Evolutionary conservation across 2,797 vertebrate species (phyloP).

Genomic region (Sebastes taczanowskii): DNA sequence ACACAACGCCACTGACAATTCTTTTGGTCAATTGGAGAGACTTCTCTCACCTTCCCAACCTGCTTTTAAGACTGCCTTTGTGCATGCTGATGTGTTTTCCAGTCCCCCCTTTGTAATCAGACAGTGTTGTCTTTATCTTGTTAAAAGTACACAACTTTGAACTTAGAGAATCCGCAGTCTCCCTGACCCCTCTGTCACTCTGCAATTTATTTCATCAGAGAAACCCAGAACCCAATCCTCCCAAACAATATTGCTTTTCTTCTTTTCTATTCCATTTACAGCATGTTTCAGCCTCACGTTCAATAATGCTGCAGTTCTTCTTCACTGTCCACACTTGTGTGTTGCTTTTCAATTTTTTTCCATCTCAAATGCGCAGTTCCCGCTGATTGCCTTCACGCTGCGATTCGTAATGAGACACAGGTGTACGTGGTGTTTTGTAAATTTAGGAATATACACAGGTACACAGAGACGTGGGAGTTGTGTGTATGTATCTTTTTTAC

Average conservation of each 20-base stretch:
- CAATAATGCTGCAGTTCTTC: not conserved
- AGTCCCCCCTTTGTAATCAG: conserved; percentile 9
- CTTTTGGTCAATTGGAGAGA: conserved; percentile 8
- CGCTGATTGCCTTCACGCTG: conserved; percentile 47
- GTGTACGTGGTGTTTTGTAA: conserved; percentile 34
- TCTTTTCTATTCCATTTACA: conserved; percentile 27
- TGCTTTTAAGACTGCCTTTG: not conserved
- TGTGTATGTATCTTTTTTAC: not conserved
- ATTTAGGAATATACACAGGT: conserved; percentile 5
- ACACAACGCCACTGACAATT: not conserved
- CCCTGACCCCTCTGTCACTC: conserved; percentile 38
- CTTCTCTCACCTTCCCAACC: not conserved
- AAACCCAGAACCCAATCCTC: conserved; percentile 6
- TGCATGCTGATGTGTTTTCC: conserved; percentile 16
- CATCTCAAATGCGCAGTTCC: conserved; percentile 2
- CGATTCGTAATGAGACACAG: conserved; percentile 52
- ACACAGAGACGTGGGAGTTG: not conserved
- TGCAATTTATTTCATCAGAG: conserved; percentile 17
- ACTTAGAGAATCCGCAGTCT: not conserved
- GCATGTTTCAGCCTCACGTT: not conserved
- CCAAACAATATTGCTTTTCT: conserved; percentile 27
- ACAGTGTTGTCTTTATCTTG: conserved; percentile 8
- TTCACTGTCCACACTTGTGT: not conserved
- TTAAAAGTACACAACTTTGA: conserved; percentile 27
- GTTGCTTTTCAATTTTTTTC: conserved; percentile 10